Evolutionary conservation across 1,140 invertebrate genomes (phyloP), one percentile per base, ranked within the genome.

Genomic region (Drosophila murphyi): DNA sequence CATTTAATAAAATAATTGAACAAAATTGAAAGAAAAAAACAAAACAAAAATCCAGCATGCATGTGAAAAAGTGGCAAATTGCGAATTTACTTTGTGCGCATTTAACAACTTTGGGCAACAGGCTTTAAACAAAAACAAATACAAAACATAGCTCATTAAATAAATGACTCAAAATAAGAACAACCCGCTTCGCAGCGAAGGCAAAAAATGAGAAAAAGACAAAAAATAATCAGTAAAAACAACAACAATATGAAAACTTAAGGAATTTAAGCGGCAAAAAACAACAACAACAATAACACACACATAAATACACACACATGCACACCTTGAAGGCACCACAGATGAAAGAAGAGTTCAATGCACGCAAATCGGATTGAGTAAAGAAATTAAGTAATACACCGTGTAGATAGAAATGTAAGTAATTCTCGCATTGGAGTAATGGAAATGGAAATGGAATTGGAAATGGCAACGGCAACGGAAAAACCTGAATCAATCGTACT

Each of bases 331-430:
- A 77, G 78, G 39, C 69, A 29, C 73, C 72, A 80, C 35, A 80
- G 69, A 52, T 70, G 52, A 67, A 81, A 68, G 31, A 65, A 41
- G 51, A 75, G 87, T 90, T 90, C 87, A 90, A 90, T 90, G 87
- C 74, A 83, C 87, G 87, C 77, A 87, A 90, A 90, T 90, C 87
- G 82, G 87, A 87, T 90, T 90, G 87, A 72, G 78, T 71, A 77
- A 82, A 82, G 76, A 80, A 90, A 79, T 89, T 89, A 88, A 88
- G 71, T 88, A 85, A 88, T 89, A 88, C 76, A 54, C 39, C 68
- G 37, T 73, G 71, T 55, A 69, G 54, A 52, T 41, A 69, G 31
- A 45, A 29, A 41, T 8, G 3, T 3, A 10, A 12, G 50, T 43
- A 43, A 37, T 41, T 10, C 8, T 10, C 8, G 8, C 51, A 55